Base-by-base conservation (phyloP, 2,797 vertebrate species). In the Hemitrygon akajei region DNA sequence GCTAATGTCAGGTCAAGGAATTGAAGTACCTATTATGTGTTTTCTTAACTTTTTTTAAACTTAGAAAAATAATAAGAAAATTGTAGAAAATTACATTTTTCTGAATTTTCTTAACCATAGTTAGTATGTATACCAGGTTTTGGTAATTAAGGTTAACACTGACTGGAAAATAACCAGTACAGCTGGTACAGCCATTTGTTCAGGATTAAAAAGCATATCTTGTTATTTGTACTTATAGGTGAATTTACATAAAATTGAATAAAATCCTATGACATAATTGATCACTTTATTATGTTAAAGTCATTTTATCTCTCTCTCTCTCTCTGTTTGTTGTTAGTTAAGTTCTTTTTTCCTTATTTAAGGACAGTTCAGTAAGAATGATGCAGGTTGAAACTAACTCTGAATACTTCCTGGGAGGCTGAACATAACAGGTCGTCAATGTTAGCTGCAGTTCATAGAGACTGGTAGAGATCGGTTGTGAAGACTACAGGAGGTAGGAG, bases 1-100 rank as follows among this genome's bases (percentile, higher is more conserved):
- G 91, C 30, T 93, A 76, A n/a, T 58, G 40, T 76, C 27, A 93
- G 47, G 71, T 75, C 91, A 73, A 93, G 37, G 69, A 75, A 93
- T 25, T 76, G 47, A 58, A 30, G 40, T 76, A 47, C 71, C 27
- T 76, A 56, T 16, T 73, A 76, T 93, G 16, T 47, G 47, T 76
- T 93, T 93, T 75, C 40, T 76, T 76, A 56, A 56, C 73, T 76
- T 93, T 93, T 47, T 47, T 47, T 47, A 47, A 47, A 47, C 47
- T 47, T 47, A 47, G 47, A 47, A 47, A 47, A 47, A 47, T 47
- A 47, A 47, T 47, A 47, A 47, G 40, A 47, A 47, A 47, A 47
- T 47, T 47, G 47, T 47, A 47, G 2, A 47, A 47, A 47, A 47
- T 47, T 47, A 47, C 47, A 47, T 2, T 47, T 47, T 47, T 47